Conservation (phyloP, 2,888 invertebrate genomes). For the Anorthoa munda region DNA sequence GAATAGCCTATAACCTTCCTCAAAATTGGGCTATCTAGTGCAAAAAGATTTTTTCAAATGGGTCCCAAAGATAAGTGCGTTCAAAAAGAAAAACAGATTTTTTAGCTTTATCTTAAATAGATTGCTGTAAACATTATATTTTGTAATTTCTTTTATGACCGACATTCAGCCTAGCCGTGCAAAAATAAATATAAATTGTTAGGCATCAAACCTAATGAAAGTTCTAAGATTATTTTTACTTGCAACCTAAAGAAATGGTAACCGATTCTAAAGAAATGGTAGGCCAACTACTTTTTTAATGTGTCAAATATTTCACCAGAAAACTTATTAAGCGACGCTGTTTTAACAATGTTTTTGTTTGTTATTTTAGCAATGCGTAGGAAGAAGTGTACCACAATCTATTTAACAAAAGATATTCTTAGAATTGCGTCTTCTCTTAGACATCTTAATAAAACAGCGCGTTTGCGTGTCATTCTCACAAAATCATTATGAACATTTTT, state of each 20-base stretch:
- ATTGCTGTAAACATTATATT: not conserved
- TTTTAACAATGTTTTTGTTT: conserved; percentile 17
- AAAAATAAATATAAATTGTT: not conserved
- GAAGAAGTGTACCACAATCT: not conserved
- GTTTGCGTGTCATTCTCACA: not conserved
- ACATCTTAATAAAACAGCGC: not conserved
- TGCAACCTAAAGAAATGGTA: not conserved
- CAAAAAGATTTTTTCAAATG: too few species aligned
- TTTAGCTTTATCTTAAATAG: too few species aligned
- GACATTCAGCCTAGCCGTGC: not conserved
- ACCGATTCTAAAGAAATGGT: too few species aligned
- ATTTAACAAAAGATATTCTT: not conserved
- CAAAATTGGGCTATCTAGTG: too few species aligned
- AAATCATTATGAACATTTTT: not conserved
- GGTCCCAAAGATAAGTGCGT: too few species aligned
- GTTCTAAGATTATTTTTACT: not conserved
- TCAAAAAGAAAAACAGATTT: too few species aligned
- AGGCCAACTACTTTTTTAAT: too few species aligned
- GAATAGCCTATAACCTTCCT: too few species aligned
- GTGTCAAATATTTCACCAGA: not conserved
- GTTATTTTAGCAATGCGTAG: not conserved
- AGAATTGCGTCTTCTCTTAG: not conserved
- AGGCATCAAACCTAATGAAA: conserved; percentile 3
- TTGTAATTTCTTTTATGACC: not conserved
- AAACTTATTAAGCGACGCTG: conserved; percentile 3